These are phyloP conservation scores for Bothrops alternatus DNA, from an alignment of 2,797 vertebrate species.

Conservation along the genomic window DNA sequence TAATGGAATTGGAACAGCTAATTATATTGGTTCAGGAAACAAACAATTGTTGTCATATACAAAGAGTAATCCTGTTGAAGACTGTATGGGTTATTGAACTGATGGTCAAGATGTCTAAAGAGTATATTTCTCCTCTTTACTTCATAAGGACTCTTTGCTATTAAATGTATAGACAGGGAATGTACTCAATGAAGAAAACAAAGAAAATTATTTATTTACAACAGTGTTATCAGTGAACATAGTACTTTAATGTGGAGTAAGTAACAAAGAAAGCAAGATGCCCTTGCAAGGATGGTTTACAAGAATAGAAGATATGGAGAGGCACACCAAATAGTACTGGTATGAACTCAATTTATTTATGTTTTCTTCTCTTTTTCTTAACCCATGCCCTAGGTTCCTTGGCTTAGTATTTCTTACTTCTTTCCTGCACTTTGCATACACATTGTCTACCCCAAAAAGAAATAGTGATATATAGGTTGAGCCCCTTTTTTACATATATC, in stretches of 20 bases:
- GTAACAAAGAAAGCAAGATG: not conserved
- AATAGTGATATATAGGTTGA: not conserved
- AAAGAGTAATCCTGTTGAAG: constrained; percentile 21
- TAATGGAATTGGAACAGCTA: constrained; percentile 24
- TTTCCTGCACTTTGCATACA: constrained; percentile 1
- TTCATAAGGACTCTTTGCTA: not conserved
- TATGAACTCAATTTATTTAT: not conserved
- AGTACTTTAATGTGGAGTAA: not conserved
- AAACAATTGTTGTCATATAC: constrained; percentile 11
- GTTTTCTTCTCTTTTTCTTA: not conserved
- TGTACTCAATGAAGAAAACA: not conserved
- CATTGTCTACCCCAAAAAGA: constrained; percentile 22
- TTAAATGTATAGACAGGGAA: not conserved
- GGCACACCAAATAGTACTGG: not conserved
- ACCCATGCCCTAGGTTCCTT: not conserved
- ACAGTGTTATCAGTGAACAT: not conserved
- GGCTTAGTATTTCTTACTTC: not conserved
- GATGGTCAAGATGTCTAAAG: not conserved
- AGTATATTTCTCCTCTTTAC: not conserved
- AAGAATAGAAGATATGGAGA: not conserved
- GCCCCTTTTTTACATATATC: not conserved
- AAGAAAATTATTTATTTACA: not conserved
- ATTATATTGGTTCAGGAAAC: constrained; percentile 51
- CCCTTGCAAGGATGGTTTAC: not conserved
- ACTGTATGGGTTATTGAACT: not conserved